A percentile compares a stretch with the other conserved stretches of the same genome.
phyloP scores from a whole-genome alignment of 2,888 invertebrate genomes.

The Physocephala rufipes region DNA sequence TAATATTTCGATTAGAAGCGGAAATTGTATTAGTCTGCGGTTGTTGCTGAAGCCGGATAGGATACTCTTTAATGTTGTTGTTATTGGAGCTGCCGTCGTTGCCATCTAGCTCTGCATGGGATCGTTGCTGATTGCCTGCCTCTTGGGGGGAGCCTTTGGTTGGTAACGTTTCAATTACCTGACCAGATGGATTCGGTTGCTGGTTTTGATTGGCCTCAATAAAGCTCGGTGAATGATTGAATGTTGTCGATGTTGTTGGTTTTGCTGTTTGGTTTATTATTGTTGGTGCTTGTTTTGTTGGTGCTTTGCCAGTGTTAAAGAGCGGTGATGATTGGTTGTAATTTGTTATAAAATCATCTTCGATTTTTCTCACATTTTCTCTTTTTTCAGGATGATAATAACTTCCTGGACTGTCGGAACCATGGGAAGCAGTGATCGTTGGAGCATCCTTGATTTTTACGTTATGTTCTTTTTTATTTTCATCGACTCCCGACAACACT shows the following conservation, averaged over 20 bases:
- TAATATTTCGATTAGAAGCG: not conserved
- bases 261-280: not conserved
- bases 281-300: conserved; percentile 6
- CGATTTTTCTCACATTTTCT: not conserved
- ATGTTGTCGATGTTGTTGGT: conserved; percentile 35
- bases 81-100: no score
- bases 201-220: conserved; percentile 40
- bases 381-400: conserved; percentile 34
- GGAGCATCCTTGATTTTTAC: no score
- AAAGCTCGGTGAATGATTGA: conserved; percentile 42
- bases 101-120: not conserved
- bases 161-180: conserved; percentile 45
- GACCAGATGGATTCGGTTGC: conserved; percentile 44
- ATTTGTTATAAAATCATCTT: conserved; percentile 5
- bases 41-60: conserved; percentile 7
- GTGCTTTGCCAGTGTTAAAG: not conserved
- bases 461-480: no score
- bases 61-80: no score
- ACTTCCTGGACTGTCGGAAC: no score
- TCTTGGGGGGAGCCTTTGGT: conserved; percentile 11
- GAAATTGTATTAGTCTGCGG: conserved; percentile 23
- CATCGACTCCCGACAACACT: no score
- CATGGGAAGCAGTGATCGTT: no score
- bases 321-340: conserved; percentile 1
- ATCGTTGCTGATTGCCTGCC: conserved; percentile 26